These are phyloP conservation scores for Steromphala cineraria DNA, from an alignment of 2,888 invertebrate genomes.

Conservation along the genomic window DNA sequence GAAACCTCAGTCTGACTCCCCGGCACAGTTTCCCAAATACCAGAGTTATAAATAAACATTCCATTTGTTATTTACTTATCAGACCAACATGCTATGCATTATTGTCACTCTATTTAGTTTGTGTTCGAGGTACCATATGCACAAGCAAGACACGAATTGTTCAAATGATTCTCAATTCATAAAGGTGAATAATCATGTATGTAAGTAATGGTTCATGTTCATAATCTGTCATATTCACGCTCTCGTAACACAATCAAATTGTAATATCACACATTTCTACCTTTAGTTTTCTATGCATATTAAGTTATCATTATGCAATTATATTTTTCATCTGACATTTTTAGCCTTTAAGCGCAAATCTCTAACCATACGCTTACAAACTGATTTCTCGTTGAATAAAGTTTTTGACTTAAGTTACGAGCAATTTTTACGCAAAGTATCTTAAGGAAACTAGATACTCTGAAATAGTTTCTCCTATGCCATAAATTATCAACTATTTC, in stretches of 20 bases:
- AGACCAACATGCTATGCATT: too few relatives aligned
- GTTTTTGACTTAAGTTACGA: background rate
- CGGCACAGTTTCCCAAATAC: background rate
- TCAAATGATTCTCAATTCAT: background rate
- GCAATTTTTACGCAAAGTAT: background rate
- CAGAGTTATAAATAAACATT: background rate
- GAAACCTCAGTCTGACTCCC: conserved; percentile 59
- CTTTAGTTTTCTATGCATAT: background rate
- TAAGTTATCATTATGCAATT: background rate
- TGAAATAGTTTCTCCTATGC: too few relatives aligned
- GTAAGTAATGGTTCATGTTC: background rate
- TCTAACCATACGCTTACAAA: background rate
- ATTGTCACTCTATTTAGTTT: too few relatives aligned
- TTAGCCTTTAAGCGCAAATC: background rate
- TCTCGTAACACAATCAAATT: too few relatives aligned
- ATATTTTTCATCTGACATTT: background rate
- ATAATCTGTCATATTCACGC: background rate
- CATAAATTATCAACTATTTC: too few relatives aligned
- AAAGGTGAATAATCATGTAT: background rate
- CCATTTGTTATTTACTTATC: background rate
- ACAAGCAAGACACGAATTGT: too few relatives aligned
- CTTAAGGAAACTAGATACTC: background rate
- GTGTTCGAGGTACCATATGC: too few relatives aligned
- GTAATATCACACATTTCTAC: background rate
- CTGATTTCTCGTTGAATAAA: background rate